phyloP scores from a whole-genome alignment of 2,888 invertebrate species.

The Microctonus brassicae region DNA sequence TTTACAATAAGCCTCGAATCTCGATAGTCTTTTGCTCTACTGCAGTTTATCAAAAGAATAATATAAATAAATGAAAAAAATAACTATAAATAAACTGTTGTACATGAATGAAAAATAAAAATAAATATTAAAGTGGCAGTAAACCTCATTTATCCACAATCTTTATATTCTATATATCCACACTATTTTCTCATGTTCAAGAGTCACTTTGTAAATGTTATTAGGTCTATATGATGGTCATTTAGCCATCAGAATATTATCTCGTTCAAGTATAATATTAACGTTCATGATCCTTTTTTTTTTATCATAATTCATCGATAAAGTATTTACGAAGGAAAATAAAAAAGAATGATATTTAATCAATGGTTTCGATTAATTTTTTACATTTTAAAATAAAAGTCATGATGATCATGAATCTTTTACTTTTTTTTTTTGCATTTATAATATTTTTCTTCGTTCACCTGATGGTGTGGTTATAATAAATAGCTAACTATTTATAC shows the following conservation, averaged over 20 bases:
- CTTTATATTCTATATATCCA: no score
- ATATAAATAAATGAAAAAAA: neutral
- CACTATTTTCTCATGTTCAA: slow-evolving; percentile 1
- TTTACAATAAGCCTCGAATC: neutral
- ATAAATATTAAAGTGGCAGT: slow-evolving; percentile 40
- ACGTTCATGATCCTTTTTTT: neutral
- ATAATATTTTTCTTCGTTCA: neutral
- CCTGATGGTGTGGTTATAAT: neutral
- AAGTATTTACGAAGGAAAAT: neutral
- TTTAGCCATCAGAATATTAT: neutral
- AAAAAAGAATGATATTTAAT: neutral
- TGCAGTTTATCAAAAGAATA: neutral
- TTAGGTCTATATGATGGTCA: slow-evolving; percentile 22
- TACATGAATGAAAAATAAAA: slow-evolving; percentile 1
- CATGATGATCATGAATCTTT: no score
- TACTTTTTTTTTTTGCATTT: neutral
- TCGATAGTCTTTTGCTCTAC: neutral
- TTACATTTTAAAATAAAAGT: neutral
- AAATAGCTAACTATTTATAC: neutral
- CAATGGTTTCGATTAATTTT: neutral
- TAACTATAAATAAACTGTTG: neutral
- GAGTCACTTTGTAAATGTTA: slow-evolving; percentile 2
- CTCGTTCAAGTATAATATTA: neutral
- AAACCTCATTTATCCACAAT: slow-evolving; percentile 47
- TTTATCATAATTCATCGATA: slow-evolving; percentile 8